A percentile compares a stretch with the other conserved stretches of the same genome.
These are phyloP conservation scores for Platysteira castanea DNA, from an alignment of 2,113 vertebrate species.

Conservation along the genomic window DNA sequence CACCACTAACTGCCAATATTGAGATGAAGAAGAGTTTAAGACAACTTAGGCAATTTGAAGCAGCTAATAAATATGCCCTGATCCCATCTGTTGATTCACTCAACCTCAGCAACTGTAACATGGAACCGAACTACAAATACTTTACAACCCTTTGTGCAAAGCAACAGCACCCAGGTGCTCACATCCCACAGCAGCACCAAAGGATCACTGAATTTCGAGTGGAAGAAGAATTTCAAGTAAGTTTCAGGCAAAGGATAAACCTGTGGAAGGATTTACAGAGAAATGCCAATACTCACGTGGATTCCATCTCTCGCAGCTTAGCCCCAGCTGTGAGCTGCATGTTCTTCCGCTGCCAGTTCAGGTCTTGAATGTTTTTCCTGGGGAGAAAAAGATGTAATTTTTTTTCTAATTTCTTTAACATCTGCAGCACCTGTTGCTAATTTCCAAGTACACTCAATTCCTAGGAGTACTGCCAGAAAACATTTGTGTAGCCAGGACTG, in stretches of 20 bases:
- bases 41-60: neutral
- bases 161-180: rapidly evolving
- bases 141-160: neutral
- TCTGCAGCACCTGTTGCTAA: neutral
- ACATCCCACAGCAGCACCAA: no score
- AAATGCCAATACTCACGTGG: constrained; percentile 80
- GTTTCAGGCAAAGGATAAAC: neutral
- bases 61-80: neutral
- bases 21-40: neutral
- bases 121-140: neutral
- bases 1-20: neutral
- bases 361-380: constrained; percentile 95
- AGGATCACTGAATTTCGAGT: neutral
- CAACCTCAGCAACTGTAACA: neutral
- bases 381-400: neutral
- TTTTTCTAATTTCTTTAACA: neutral
- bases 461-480: neutral
- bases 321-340: constrained; percentile 92
- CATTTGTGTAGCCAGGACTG: neutral
- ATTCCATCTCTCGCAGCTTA: constrained; percentile 95
- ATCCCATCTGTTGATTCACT: neutral
- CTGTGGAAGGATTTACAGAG: neutral
- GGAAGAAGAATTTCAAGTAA: neutral
- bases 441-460: neutral
- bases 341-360: constrained; percentile 98